Evolutionary conservation across 2,888 invertebrate species (phyloP), one percentile per base, ranked within the genome.

Genomic region (Drosophila sordidula): DNA sequence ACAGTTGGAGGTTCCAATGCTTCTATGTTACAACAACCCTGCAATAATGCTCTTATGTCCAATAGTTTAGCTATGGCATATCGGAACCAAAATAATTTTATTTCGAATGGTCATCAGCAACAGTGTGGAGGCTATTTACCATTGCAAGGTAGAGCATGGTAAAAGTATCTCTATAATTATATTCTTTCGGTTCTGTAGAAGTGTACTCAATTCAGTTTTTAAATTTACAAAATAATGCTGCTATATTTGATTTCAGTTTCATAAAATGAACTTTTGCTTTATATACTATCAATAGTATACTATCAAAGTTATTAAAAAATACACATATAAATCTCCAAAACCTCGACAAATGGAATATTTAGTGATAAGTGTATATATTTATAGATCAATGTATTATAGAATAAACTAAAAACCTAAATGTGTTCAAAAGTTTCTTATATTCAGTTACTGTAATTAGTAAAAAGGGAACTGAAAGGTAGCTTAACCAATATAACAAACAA

Each of bases 61-160:
- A 95, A 95, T 93, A 94, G 95, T 80, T 92, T 94, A 76, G 93
- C 94, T 69, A 94, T 94, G 94, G 93, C 93, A 73, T 94, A 94
- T 88, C 90, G 94, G 73, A 95, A 96, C 92, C 95, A 95, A 83
- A 93, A 94, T 63, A 93, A 95, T 87, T 96, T 93, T 87, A 93
- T 93, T 82, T 93, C 93, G 49, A 93, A 95, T 86, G 95, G 95
- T 79, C 95, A 95, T 93, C 96, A 96, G 91, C 96, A 96, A 91
- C 96, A 96, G 92, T 97, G 96, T 93, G 95, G 95, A 65, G 96
- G 96, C 64, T 97, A 97, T 92, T 94, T 97, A 83, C 96, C 97
- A 83, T 94, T 97, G 66, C 96, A 97, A 93, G 95, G 96, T 80
- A 93, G 97, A 93, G 97, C 97, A 91, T 97, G 97, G 97, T 97